Base-by-base conservation (phyloP, 2,797 vertebrate genomes). In the Neosilurus hyrtlii region DNA sequence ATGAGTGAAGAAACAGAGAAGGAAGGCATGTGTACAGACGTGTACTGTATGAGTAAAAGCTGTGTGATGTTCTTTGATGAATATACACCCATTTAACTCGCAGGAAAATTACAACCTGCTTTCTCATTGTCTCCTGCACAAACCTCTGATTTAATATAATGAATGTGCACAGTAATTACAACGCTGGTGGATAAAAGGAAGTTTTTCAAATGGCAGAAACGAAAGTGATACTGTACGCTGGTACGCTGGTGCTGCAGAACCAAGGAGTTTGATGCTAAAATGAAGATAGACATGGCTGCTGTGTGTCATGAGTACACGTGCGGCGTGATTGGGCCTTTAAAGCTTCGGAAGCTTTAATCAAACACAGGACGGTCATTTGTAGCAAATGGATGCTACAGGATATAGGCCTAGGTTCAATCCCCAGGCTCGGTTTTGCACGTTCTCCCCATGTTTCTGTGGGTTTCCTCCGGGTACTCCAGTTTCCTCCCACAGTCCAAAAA, bases 121-220 rank as follows among this genome's bases (percentile, higher is more conserved):
- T 59, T 51, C 43, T 82, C 51, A 79, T 49, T 73, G 70, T 78
- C 80, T 82, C 26, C 61, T 2, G 24, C 75, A 67, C 30, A 35
- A 76, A 81, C 65, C 0, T 84, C 57, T 76, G 63, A 76, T 84
- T 80, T 75, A 37, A 56, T 66, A 71, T 70, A 79, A 81, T 71
- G 65, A 83, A 63, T 1, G 65, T 54, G 71, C 20, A 37, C 72
- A 16, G 35, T 80, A 83, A 85, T 85, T 84, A 65, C 26, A 70
- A 56, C 20, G 56, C 22, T 30, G 14, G 15, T 35, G 4, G 54
- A 75, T 37, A 10, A 59, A 75, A 57, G 30, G 54, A 30, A 37
- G 56, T 1, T 83, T 76, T 82, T 67, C 56, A 43, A 82, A 68
- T 22, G 12, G 30, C 61, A 74, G 66, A 15, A 77, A 68, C 24